phyloP scores from a whole-genome alignment of 2,113 vertebrate species.

The Bagarius yarrelli region DNA sequence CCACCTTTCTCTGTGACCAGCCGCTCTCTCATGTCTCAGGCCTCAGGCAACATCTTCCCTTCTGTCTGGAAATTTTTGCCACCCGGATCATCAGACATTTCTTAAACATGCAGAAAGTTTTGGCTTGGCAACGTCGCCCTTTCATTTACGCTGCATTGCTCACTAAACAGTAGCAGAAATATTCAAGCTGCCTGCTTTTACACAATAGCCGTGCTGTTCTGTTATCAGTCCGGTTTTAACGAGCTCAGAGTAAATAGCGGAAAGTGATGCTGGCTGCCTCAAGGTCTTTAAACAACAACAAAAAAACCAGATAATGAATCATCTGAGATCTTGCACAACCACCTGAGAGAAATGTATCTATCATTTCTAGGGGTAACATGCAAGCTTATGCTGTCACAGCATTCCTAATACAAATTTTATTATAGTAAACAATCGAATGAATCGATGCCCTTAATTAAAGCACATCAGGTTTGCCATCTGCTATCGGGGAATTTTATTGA shows the following conservation, averaged over 20 bases:
- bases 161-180: conserved; percentile 12
- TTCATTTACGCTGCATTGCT: neutral
- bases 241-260: neutral
- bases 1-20: neutral
- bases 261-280: neutral
- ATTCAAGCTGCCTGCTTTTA: neutral
- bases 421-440: neutral
- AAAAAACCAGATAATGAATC: neutral
- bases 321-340: too few relatives aligned
- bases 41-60: conserved; percentile 8
- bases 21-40: neutral
- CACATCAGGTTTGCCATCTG: conserved; percentile 3
- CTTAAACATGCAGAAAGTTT: neutral
- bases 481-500: neutral
- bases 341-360: neutral
- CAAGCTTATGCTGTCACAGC: neutral
- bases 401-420: neutral
- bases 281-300: too few relatives aligned
- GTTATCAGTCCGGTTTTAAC: conserved; percentile 19
- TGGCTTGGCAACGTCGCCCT: neutral
- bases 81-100: conserved; percentile 7
- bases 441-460: neutral
- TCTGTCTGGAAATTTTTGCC: conserved; percentile 25
- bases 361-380: neutral
- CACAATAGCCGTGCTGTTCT: conserved; percentile 20